A percentile compares a stretch with the other conserved stretches of the same genome.
Conservation (phyloP, 1,140 invertebrate species). For the Ericerus pela region DNA sequence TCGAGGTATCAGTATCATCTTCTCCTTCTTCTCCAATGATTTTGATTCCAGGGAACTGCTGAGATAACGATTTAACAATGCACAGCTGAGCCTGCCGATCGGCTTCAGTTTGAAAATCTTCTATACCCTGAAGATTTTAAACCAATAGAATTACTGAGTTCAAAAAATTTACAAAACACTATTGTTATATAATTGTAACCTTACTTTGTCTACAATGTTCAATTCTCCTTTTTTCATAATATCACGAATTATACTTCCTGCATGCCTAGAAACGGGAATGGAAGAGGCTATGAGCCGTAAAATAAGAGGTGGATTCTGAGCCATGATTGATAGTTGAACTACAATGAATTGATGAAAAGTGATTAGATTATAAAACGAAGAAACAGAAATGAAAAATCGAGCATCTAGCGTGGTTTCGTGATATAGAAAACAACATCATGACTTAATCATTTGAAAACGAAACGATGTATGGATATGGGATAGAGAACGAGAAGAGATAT, state of each 20-base stretch:
- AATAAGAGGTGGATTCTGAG: slow-evolving; percentile 42
- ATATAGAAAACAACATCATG: too few relatives aligned
- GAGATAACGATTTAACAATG: slow-evolving; percentile 70
- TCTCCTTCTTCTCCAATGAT: slow-evolving; percentile 91
- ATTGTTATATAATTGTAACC: neutral
- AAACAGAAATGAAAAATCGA: too few relatives aligned
- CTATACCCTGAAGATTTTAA: slow-evolving; percentile 25
- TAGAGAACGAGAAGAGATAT: too few relatives aligned
- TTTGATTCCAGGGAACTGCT: slow-evolving; percentile 66
- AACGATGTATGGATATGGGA: too few relatives aligned
- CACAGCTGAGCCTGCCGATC: slow-evolving; percentile 85
- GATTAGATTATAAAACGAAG: too few relatives aligned
- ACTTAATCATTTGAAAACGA: too few relatives aligned
- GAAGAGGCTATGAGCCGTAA: slow-evolving; percentile 55
- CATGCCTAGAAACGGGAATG: slow-evolving; percentile 57
- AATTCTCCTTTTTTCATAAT: slow-evolving; percentile 75
- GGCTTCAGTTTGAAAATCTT: slow-evolving; percentile 94
- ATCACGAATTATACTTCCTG: slow-evolving; percentile 80
- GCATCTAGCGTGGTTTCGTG: too few relatives aligned
- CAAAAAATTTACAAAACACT: neutral
- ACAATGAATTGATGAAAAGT: too few relatives aligned
- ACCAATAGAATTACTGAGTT: neutral
- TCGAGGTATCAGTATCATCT: slow-evolving; percentile 23
- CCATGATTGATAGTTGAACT: too few relatives aligned
- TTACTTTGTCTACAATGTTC: slow-evolving; percentile 79